Base-by-base conservation (phyloP, 1,140 invertebrate genomes). In the Drosophila triauraria region DNA sequence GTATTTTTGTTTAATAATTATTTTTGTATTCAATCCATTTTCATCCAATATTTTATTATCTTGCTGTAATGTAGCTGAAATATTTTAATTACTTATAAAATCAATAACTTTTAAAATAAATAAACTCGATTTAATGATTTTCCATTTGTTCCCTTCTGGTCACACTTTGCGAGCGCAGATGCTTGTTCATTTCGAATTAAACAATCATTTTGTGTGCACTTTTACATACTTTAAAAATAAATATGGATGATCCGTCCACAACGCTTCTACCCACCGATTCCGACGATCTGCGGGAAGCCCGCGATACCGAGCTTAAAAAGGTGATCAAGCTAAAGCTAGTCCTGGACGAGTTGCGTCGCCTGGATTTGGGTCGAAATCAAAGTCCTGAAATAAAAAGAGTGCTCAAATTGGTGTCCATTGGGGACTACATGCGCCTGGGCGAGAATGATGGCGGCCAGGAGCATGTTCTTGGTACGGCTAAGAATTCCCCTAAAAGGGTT, bases 311-410 rank as follows among this genome's bases (percentile, higher is more conserved):
- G 8, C n/a, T 91, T 4, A 69, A 59, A 4, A 80, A 46, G 38
- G 82, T 86, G 7, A 35, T 86, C 1, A 82, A 80, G 15, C 17
- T 86, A 13, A 82, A 87, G 50, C 17, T 86, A 2, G 32, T 91
- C 20, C 43, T 91, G 27, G 64, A 78, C 27, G 48, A 63, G 54
- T 10, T 82, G 20, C 70, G 71, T 1, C 43, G 27, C 3, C 30
- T 90, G 13, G 62, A 85, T 8, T 15, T 79, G 38, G 61, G 48
- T 1, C 35, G 44, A 12, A 51, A 72, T 9, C 38, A 40, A 17
- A 76, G 48, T 9, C 43, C 62, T 6, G 81, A 82, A 63, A 78
- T 80, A 1, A 57, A 72, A 48, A 60, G 54, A 15, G 77, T 75
- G 1, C 59, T 91, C 0, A 78, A 76, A 67, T 47, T 78, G 20